Percentiles rank a stretch among this genome's conserved stretches.
phyloP scores from a whole-genome alignment of 2,888 invertebrate species.

The Hesperia comma region DNA sequence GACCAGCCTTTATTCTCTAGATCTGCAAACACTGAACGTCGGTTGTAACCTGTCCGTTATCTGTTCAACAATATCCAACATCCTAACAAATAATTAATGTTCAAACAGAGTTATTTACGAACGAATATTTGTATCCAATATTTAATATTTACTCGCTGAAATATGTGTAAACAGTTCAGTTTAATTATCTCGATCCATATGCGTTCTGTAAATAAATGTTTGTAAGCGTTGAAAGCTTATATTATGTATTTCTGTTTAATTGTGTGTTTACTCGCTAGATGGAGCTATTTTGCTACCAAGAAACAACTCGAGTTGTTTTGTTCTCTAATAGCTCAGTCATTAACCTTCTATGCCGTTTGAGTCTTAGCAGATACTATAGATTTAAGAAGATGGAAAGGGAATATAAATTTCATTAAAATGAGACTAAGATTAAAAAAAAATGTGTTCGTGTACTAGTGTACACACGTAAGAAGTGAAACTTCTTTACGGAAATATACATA shows the following conservation, averaged over 20 bases:
- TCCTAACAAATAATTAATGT: not conserved
- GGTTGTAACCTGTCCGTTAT: too few species aligned
- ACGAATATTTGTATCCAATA: slow-evolving; percentile 14
- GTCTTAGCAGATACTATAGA: not conserved
- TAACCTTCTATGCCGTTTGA: not conserved
- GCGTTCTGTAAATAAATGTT: slow-evolving; percentile 4
- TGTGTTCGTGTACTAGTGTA: too few species aligned
- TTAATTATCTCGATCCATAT: slow-evolving; percentile 1
- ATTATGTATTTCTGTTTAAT: slow-evolving; percentile 3
- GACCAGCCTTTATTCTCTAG: too few species aligned
- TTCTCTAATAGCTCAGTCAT: not conserved
- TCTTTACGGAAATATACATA: too few species aligned
- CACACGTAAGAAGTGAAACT: too few species aligned
- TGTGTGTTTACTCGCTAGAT: slow-evolving; percentile 4
- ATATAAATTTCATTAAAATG: too few species aligned
- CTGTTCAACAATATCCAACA: too few species aligned
- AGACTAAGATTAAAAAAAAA: too few species aligned
- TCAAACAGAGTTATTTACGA: not conserved
- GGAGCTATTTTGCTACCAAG: not conserved
- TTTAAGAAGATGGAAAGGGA: not conserved
- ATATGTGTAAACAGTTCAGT: slow-evolving; percentile 11
- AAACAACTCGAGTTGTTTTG: slow-evolving; percentile 11
- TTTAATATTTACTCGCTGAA: slow-evolving; percentile 8
- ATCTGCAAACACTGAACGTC: too few species aligned
- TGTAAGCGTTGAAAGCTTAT: too few species aligned